Evolutionary conservation across 2,888 invertebrate genomes (phyloP).

Genomic region (Vesta saturnalis): DNA sequence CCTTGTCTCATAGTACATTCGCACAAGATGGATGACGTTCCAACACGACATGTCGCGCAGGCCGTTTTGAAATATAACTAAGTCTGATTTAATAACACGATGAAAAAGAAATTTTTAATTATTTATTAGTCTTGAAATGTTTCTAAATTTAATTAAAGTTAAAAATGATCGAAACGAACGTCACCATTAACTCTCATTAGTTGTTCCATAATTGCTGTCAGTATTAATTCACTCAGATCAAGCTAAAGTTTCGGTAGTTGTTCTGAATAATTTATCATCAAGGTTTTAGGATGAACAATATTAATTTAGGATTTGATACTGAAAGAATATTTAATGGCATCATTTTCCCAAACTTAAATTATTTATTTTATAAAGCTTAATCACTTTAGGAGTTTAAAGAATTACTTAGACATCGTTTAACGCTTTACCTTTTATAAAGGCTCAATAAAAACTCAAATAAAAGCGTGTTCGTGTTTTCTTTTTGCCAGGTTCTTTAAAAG

Average conservation of each 20-base stretch:
- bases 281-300: too few species aligned
- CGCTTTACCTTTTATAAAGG: constrained; percentile 20
- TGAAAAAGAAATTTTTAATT: neutral
- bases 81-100: constrained; percentile 18
- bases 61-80: constrained; percentile 29
- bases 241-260: neutral
- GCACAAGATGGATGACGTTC: constrained; percentile 30
- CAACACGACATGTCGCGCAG: constrained; percentile 29
- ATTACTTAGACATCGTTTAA: constrained; percentile 1
- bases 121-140: neutral
- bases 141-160: too few species aligned
- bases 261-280: neutral
- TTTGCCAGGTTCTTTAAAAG: constrained; percentile 26
- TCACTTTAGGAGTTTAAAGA: neutral
- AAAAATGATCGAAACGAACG: too few species aligned
- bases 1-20: constrained; percentile 24
- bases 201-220: too few species aligned
- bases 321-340: too few species aligned
- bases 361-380: neutral
- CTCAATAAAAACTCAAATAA: constrained; percentile 28
- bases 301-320: too few species aligned
- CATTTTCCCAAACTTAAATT: too few species aligned
- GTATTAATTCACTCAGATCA: too few species aligned
- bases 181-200: too few species aligned
- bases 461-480: constrained; percentile 24